phyloP scores from a whole-genome alignment of 2,888 invertebrate genomes.

The Emmelina monodactyla region DNA sequence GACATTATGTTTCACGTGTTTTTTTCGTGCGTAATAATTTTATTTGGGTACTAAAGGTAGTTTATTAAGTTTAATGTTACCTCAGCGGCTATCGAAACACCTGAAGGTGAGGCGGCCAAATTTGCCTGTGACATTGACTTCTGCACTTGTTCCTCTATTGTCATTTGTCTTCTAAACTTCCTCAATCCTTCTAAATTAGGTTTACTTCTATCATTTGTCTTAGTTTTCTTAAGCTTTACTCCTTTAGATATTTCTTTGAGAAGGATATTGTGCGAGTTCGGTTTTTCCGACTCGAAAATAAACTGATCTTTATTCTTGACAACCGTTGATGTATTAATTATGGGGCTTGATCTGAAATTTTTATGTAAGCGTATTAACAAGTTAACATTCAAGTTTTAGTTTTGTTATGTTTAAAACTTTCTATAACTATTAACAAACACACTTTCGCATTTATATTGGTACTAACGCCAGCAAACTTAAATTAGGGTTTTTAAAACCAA shows the following conservation, averaged over 20 bases:
- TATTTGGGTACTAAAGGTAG: too few species aligned
- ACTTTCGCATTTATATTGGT: too few species aligned
- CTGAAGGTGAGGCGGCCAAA: conserved; percentile 61
- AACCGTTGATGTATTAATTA: conserved; percentile 63
- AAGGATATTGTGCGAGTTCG: conserved; percentile 79
- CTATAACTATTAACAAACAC: too few species aligned
- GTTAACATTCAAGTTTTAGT: too few species aligned
- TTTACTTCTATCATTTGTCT: conserved; percentile 86
- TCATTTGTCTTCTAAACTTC: conserved; percentile 88
- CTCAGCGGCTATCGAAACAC: conserved; percentile 39
- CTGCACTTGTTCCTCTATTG: conserved; percentile 88
- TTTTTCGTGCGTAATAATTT: too few species aligned
- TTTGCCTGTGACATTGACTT: conserved; percentile 78
- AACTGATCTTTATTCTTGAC: conserved; percentile 81
- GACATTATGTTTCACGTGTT: too few species aligned
- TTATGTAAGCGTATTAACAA: too few species aligned
- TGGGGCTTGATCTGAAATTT: conserved; percentile 67
- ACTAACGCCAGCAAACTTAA: too few species aligned
- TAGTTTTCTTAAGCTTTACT: conserved; percentile 75
- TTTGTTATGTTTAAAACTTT: too few species aligned
- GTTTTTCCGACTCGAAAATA: conserved; percentile 86
- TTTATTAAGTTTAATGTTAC: too few species aligned
- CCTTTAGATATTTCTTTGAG: conserved; percentile 84
- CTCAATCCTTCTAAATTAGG: conserved; percentile 83
- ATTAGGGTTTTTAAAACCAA: too few species aligned